A percentile compares a stretch with the other conserved stretches of the same genome.
These are phyloP conservation scores for Sebastes miniatus DNA, from an alignment of 2,797 vertebrate species.

Conservation along the genomic window DNA sequence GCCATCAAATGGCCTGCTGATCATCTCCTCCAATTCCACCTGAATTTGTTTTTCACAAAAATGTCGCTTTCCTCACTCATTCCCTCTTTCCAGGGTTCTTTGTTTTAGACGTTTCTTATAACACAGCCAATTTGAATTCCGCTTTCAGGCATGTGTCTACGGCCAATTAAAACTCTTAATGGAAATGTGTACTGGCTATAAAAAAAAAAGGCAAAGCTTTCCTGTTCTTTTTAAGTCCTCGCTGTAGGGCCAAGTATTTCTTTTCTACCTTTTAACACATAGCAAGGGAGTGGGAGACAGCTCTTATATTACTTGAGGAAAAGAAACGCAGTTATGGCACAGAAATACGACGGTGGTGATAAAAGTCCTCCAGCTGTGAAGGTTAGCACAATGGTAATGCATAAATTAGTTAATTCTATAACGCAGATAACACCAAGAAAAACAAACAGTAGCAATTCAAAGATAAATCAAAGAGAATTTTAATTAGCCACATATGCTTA, in stretches of 20 bases:
- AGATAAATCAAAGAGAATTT: conserved; percentile 4
- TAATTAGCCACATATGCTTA: background rate
- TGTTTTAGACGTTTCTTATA: conserved; percentile 43
- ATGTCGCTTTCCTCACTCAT: conserved; percentile 6
- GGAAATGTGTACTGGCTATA: conserved; percentile 55
- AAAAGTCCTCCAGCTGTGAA: conserved; percentile 47
- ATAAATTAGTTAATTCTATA: conserved; percentile 44
- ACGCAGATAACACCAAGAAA: conserved; percentile 7
- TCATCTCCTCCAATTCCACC: conserved; percentile 31
- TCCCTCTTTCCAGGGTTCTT: conserved; percentile 24
- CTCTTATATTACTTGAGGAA: conserved; percentile 24
- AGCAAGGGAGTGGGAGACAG: conserved; percentile 11
- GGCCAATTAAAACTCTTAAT: conserved; percentile 70
- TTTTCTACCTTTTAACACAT: conserved; percentile 11
- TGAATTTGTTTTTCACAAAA: conserved; percentile 36
- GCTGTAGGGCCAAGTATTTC: conserved; percentile 33
- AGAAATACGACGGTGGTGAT: conserved; percentile 6
- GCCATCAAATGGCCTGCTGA: conserved; percentile 43
- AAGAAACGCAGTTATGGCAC: conserved; percentile 16
- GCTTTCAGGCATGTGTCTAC: conserved; percentile 48
- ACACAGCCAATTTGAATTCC: conserved; percentile 49
- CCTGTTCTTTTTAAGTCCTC: conserved; percentile 51
- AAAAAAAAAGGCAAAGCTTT: conserved; percentile 42
- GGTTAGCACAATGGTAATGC: conserved; percentile 18
- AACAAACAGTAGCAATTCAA: background rate